Base-by-base conservation (phyloP, 2,888 invertebrate species). In the Brenthis daphne region DNA sequence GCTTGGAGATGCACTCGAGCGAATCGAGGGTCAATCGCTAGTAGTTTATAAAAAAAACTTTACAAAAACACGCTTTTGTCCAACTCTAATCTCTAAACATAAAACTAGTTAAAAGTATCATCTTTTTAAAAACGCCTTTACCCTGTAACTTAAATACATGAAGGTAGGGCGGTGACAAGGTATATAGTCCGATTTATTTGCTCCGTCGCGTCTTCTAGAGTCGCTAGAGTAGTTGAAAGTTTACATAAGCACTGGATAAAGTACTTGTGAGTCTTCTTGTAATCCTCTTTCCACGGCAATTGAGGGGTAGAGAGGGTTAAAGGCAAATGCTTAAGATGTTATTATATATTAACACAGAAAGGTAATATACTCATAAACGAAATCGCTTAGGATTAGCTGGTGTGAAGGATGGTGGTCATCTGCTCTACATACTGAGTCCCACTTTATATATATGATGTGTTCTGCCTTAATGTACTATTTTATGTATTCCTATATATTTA, bases 161-260 rank as follows among this genome's bases (percentile, higher is more conserved):
- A 13, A 61, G 63, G 43, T 64, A 14, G 58, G 53, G 64, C 54
- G 54, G 50, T 64, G 65, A 69, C 69, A 60, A 64, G 67, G 43
- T 64, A 64, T 64, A 68, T 71, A 58, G 57, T 58, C 60, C 69
- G 65, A 66, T 66, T 71, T 71, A 68, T 66, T 69, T 58, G 60
- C 69, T 57, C 13, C 65, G 20, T n/a, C 53, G 63, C 63, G 53
- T 66, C 65, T 24, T 50, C n/a, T 60, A 33, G 37, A 43, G 50
- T 29, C 48, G 51, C 65, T 20, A 50, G 43, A 61, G 57, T 57
- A 57, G 69, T 66, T 66, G 48, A 57, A 65, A 63, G 65, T 53
- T 61, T 65, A 69, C 61, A 54, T 51, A 68, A 68, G 64, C 47
- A 57, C 51, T 55, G 61, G 50, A 60, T 65, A 54, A 57, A 61